phyloP scores from a whole-genome alignment of 2,888 invertebrate genomes.

The Trachelus iudaicus region DNA sequence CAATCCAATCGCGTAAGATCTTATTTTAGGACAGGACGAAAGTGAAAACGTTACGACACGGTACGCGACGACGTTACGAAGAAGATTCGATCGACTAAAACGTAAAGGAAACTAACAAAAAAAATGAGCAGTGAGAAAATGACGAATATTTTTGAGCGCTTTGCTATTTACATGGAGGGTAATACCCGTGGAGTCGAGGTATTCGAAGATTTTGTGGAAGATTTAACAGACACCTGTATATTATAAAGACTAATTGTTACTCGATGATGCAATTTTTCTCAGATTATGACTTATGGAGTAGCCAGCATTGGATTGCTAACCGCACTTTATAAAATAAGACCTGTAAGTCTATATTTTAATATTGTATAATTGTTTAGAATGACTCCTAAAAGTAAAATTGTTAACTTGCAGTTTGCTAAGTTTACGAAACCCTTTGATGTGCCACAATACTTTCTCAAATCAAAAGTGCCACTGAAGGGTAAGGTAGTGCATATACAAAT shows the following conservation, averaged over 20 bases:
- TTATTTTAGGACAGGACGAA: neutral
- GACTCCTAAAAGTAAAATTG: slow-evolving; percentile 20
- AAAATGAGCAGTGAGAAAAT: neutral
- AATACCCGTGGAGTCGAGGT: slow-evolving; percentile 46
- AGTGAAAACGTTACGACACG: neutral
- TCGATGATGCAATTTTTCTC: neutral
- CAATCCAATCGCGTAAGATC: neutral
- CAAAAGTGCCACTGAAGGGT: slow-evolving; percentile 68
- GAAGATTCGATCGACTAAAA: neutral
- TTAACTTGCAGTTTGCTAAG: slow-evolving; percentile 69
- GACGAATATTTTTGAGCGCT: slow-evolving; percentile 36
- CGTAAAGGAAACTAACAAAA: neutral
- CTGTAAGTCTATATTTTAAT: slow-evolving; percentile 65
- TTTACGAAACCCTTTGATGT: slow-evolving; percentile 71
- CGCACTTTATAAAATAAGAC: slow-evolving; percentile 72
- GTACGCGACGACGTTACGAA: neutral
- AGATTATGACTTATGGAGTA: slow-evolving; percentile 72
- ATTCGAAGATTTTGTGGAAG: neutral
- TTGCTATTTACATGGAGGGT: slow-evolving; percentile 44
- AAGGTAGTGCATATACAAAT: slow-evolving; percentile 68
- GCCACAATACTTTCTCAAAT: slow-evolving; percentile 70
- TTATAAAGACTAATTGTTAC: neutral
- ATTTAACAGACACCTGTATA: neutral
- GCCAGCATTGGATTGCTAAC: slow-evolving; percentile 70
- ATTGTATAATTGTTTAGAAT: slow-evolving; percentile 11